Evolutionary conservation across 1,140 invertebrate species (phyloP).

Genomic region (Camponotus vicinus): DNA sequence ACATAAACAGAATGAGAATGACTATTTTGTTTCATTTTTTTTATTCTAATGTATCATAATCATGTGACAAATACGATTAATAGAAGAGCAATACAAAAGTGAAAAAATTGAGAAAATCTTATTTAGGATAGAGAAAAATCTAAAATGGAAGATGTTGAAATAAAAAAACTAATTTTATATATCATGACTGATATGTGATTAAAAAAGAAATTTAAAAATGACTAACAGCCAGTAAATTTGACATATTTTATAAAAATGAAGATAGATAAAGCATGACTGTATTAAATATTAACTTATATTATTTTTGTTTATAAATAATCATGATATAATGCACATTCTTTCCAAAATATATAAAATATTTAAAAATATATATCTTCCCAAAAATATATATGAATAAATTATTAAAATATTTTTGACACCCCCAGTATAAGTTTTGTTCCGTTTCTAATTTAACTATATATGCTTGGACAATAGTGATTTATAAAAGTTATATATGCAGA

Average conservation of each 20-base stretch:
- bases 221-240: background rate
- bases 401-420: background rate
- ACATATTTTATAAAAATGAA: background rate
- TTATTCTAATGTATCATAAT: no score
- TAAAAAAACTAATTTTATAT: background rate
- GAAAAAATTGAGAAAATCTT: no score
- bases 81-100: no score
- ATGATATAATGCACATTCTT: background rate
- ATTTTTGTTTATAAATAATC: background rate
- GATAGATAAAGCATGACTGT: background rate
- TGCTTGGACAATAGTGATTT: slow-evolving; percentile 92
- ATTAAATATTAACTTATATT: background rate
- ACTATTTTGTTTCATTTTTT: no score
- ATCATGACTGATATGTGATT: background rate
- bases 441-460: slow-evolving; percentile 87
- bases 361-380: background rate
- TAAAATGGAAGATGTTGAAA: no score
- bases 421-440: background rate
- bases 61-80: no score
- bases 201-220: background rate
- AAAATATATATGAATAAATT: background rate
- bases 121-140: background rate
- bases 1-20: no score
- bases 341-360: no score
- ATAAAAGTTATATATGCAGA: slow-evolving; percentile 79